Percentiles rank a stretch among this genome's conserved stretches.
These are phyloP conservation scores for Brachynemurus nebulosus DNA, from an alignment of 2,888 invertebrate genomes.

Conservation along the genomic window DNA sequence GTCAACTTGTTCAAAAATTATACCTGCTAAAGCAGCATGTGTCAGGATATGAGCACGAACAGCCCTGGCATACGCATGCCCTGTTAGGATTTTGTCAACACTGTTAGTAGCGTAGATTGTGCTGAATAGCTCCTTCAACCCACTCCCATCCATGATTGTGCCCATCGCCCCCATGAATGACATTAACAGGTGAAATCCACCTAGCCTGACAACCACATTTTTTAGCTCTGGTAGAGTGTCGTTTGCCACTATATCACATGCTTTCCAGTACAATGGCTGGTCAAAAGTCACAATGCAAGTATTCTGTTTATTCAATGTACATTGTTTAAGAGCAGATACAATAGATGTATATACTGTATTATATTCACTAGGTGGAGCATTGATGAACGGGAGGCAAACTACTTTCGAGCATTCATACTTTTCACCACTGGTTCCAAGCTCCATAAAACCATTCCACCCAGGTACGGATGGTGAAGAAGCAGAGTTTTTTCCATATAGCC, in stretches of 20 bases:
- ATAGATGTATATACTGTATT: constrained; percentile 22
- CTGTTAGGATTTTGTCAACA: constrained; percentile 22
- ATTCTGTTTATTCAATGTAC: constrained; percentile 8
- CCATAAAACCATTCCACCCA: constrained; percentile 22
- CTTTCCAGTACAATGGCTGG: constrained; percentile 22
- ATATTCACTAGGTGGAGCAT: constrained; percentile 21
- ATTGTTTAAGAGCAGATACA: constrained; percentile 18
- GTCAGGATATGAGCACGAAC: constrained; percentile 20
- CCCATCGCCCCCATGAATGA: constrained; percentile 25
- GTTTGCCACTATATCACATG: constrained; percentile 20
- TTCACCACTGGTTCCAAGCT: constrained; percentile 14
- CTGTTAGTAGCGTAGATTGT: constrained; percentile 21
- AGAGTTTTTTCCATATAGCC: constrained; percentile 20
- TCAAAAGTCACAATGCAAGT: constrained; percentile 21
- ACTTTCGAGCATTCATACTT: constrained; percentile 19
- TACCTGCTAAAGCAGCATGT: constrained; percentile 19
- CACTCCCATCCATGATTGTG: constrained; percentile 25
- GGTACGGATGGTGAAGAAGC: too few relatives aligned
- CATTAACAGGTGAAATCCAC: constrained; percentile 25
- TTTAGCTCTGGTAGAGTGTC: constrained; percentile 16
- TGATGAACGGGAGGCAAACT: constrained; percentile 22
- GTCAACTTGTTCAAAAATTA: constrained; percentile 17
- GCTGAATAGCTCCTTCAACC: constrained; percentile 19
- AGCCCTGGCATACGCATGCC: constrained; percentile 23
- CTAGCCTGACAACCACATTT: constrained; percentile 20